These are phyloP conservation scores for Apodemia zela DNA, from an alignment of 2,888 invertebrate species.

Conservation along the genomic window DNA sequence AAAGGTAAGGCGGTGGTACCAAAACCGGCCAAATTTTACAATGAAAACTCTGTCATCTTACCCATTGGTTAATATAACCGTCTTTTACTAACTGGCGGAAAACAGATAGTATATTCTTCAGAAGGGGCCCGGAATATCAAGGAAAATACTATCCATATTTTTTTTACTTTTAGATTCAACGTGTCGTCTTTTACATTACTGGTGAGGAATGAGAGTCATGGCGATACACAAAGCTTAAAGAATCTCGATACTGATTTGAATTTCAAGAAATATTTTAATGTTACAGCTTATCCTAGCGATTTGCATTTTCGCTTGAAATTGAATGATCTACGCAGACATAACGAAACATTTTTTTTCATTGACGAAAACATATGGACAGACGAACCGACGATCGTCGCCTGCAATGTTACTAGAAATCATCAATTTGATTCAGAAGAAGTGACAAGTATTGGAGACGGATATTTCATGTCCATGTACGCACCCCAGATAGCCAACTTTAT, in stretches of 20 bases:
- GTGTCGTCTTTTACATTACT: neutral
- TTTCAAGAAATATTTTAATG: neutral
- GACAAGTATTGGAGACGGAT: conserved; percentile 28
- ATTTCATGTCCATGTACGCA: conserved; percentile 21
- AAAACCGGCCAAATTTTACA: too few species aligned
- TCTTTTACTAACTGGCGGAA: too few species aligned
- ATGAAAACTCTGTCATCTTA: too few species aligned
- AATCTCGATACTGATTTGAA: neutral
- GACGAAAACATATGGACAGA: conserved; percentile 40
- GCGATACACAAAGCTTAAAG: neutral
- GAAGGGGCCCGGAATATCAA: too few species aligned
- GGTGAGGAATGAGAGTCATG: neutral
- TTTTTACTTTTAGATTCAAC: neutral
- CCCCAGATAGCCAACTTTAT: conserved; percentile 23
- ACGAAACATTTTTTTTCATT: conserved; percentile 37
- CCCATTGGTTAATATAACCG: too few species aligned
- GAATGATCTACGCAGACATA: conserved; percentile 11
- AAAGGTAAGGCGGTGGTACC: too few species aligned
- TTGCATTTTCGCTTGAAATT: conserved; percentile 21
- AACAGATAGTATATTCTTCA: too few species aligned
- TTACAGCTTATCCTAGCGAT: conserved; percentile 20
- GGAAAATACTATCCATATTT: too few species aligned
- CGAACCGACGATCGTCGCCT: conserved; percentile 22
- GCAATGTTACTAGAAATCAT: neutral
- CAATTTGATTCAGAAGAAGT: neutral